These are phyloP conservation scores for Hypercompe scribonia DNA, from an alignment of 2,888 invertebrate species.

Conservation along the genomic window DNA sequence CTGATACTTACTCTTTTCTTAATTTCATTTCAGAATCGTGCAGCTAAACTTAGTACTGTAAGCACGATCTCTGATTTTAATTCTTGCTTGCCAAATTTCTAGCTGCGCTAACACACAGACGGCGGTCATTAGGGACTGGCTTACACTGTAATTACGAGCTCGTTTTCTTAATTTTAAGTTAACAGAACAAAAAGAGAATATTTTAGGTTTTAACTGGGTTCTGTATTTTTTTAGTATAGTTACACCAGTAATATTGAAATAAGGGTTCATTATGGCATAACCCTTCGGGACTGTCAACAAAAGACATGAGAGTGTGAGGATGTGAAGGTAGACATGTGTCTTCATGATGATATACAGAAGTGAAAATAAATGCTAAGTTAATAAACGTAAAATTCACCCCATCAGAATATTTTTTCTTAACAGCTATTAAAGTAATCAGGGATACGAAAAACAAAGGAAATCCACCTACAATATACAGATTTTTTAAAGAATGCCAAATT, in stretches of 20 bases:
- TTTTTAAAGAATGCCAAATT: background rate
- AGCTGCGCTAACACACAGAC: background rate
- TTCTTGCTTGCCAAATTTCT: background rate
- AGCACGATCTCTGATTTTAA: background rate
- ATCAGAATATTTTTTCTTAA: background rate
- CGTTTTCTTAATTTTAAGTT: constrained; percentile 23
- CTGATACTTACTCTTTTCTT: background rate
- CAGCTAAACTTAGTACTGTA: background rate
- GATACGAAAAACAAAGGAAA: background rate
- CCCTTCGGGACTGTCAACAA: too few species aligned
- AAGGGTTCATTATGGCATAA: too few species aligned
- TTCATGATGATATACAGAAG: too few species aligned
- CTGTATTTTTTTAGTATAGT: background rate
- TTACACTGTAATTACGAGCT: constrained; percentile 31
- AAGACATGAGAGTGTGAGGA: too few species aligned
- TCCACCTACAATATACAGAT: background rate
- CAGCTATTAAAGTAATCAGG: background rate
- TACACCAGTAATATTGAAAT: background rate
- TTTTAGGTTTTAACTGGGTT: background rate
- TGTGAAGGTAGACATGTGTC: too few species aligned
- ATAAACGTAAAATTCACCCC: too few species aligned
- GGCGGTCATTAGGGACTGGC: constrained; percentile 5
- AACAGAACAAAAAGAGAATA: constrained; percentile 20
- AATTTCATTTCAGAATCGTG: background rate
- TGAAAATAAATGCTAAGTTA: too few species aligned